Evolutionary conservation across 2,888 invertebrate species (phyloP), one percentile per base, ranked within the genome.

Genomic region (Phyllotreta cruciferae): DNA sequence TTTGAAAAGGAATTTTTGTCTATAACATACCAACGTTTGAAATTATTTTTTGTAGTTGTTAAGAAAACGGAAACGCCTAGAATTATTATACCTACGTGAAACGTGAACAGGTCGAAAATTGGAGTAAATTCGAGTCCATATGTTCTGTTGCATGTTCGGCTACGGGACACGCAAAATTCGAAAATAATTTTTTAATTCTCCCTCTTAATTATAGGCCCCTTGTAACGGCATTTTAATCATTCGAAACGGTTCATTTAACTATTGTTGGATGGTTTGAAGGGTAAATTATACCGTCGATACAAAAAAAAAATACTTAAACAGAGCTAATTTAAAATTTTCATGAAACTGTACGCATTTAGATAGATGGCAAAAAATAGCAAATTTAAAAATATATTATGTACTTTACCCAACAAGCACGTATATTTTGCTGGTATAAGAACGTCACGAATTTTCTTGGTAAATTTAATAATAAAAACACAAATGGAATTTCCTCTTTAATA

Each of bases 401-500:
- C 4, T 24, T 24, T 24, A 24, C 24, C 24, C 24, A 24, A 24
- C 24, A 24, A 24, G 24, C 24, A 24, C 24, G 24, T 24, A 24
- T 24, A 24, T 24, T 24, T 24, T 24, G 24, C 4, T 24, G 24
- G 24, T 24, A 24, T 24, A 24, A 24, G 4, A 47, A 47, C 57
- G 57, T 57, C 57, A 57, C 35, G 11, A 7, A n/a, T 42, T 60
- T 61, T 66, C 61, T 56, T 57, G 36, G 44, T 44, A 44, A 44
- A n/a, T n/a, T 44, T 44, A 47, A 14, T 24, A 53, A 54, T 54
- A 60, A 58, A 58, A 62, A 58, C 56, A 55, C 62, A 66, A 57
- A 61, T 66, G 71, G 68, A 68, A 67, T 65, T 70, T 69, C 67
- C 70, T 66, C 55, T 38, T 39, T 37, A 57, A 55, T 24, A 36